Conservation (phyloP, 2,888 invertebrate species). For the Acrobasis repandana region DNA sequence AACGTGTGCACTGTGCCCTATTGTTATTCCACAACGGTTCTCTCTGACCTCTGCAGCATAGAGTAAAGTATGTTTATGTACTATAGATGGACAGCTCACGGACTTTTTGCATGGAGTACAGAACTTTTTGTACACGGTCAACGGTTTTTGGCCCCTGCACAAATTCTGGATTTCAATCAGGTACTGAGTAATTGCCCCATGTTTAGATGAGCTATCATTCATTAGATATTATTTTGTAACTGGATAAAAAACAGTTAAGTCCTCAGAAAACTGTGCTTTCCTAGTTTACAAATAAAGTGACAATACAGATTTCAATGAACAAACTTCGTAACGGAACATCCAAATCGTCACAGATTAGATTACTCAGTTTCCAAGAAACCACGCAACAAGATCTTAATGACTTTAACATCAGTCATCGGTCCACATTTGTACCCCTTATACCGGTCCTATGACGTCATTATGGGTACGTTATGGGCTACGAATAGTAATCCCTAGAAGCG, state of each 20-base stretch:
- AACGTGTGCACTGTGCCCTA: constrained; percentile 7
- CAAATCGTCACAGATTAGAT: constrained; percentile 3
- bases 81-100: background rate
- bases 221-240: too few species aligned
- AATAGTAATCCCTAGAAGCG: too few species aligned
- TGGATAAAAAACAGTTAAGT: too few species aligned
- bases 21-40: constrained; percentile 20
- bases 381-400: constrained; percentile 27
- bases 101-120: background rate
- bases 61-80: background rate
- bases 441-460: constrained; percentile 41
- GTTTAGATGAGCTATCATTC: too few species aligned
- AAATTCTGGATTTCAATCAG: too few species aligned
- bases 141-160: too few species aligned
- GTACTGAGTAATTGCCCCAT: too few species aligned
- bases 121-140: too few species aligned
- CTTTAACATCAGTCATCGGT: constrained; percentile 35
- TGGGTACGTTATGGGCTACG: background rate
- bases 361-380: constrained; percentile 10
- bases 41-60: constrained; percentile 5
- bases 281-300: background rate
- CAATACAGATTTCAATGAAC: too few species aligned
- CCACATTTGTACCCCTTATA: constrained; percentile 34
- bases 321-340: constrained; percentile 1
- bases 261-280: too few species aligned